Base-by-base conservation (phyloP, 2,113 vertebrate genomes). In the Platysteira castanea region DNA sequence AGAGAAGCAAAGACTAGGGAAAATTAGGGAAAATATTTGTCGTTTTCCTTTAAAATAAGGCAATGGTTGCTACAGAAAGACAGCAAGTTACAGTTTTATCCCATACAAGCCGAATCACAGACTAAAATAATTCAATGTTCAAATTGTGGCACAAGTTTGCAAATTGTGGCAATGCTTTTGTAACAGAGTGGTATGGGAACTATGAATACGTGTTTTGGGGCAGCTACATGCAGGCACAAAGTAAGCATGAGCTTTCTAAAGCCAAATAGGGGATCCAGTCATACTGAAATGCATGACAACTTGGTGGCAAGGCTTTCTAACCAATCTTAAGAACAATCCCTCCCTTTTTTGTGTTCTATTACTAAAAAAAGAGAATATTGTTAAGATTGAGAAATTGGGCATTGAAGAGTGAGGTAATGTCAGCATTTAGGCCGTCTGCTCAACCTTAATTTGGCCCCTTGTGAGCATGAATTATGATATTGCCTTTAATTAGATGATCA, bases 401-500 rank as follows among this genome's bases (percentile, higher is more conserved):
- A 60, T 52, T 85, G 65, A 69, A 82, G 80, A 93, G 41, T 89
- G 93, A 96, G 80, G 90, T 92, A 95, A 94, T 90, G 56, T 90
- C 93, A 96, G 64, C 78, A 88, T 75, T 91, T 85, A 92, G 74
- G 65, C 41, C 0, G 31, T 41, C 57, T 82, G 65, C 73, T 89
- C 73, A 87, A 89, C 89, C 61, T 85, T 91, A 94, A 91, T 93
- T 91, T 89, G 77, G 57, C 77, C 91, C 37, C 87, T 71, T 94
- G 57, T 53, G 74, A 71, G 37, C n/a, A 84, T 93, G 91, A 95
- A 91, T 94, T 70, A 94, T 30, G 93, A 60, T 79, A 91, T 4
- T 84, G 94, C 69, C 84, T 94, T 93, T 93, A 91, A 95, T 95
- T 87, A 93, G 64, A 96, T 78, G 87, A 87, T 96, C 94, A 85